Evolutionary conservation across 2,113 vertebrate species (phyloP), one percentile per base, ranked within the genome.

Genomic region (Tichodroma muraria): DNA sequence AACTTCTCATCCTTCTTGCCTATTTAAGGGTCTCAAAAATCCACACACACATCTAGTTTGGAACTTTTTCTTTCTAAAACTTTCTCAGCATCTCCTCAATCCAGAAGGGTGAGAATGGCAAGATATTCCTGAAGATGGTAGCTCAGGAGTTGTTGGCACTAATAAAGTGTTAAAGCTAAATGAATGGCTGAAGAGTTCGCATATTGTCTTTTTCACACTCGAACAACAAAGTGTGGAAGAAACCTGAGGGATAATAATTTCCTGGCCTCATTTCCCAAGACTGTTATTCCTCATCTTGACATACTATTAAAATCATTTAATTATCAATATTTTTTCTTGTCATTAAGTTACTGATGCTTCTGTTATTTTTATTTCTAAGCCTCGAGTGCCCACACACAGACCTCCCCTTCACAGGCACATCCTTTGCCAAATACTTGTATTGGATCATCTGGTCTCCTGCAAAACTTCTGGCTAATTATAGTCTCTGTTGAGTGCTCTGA

Each of bases 231-330:
- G 53, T 64, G 80, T 57, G 50, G 49, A 65, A 83, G 38, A 64
- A 89, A 91, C 93, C 81, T 47, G 80, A 91, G 72, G 93, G 85
- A 66, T 89, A 85, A 94, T 95, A 95, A 97, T 93, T 97, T 95
- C 93, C 91, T 81, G 73, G 18, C 88, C 84, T 96, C 61, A 59
- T 95, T 97, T 95, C 69, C 93, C 69, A 85, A 85, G 88, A 81
- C 76, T 40, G 60, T 96, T 96, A 97, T 97, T 95, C 92, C 88
- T 98, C 96, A 97, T 97, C 91, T 97, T 98, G 97, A 95, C 96
- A 96, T 45, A 47, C 89, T 93, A 97, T 93, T 97, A 96, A 96
- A 97, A 92, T 97, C 2, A 95, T 96, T 97, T 97, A 95, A 97
- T 97, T 97, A 96, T 97, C 93, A 94, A 64, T 89, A 76, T 96